Base-by-base conservation (phyloP, 2,113 vertebrate species). In the Gallinago undulata region DNA sequence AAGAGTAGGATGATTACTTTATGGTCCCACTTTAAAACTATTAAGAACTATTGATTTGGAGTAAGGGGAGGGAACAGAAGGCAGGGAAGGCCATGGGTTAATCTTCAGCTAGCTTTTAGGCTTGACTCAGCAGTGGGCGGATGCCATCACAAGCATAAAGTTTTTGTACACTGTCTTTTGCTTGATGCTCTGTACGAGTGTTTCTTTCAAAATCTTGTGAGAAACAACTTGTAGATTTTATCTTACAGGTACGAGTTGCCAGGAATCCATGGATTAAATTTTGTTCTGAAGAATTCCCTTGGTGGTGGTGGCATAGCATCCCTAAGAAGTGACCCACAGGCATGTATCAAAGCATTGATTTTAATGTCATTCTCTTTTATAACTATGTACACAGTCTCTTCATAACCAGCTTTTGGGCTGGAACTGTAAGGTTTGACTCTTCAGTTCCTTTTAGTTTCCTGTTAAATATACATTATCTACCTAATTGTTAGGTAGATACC, bases 311-410 rank as follows among this genome's bases (percentile, higher is more conserved):
- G 99, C 41, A 91, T 98, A 90, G 98, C 98, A 37, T 99, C 98
- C 37, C 96, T 99, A 64, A 98, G 99, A 97, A 99, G 98, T 90
- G 98, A 99, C 96, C 98, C 98, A 87, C 98, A 99, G 98, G 98
- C 98, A 98, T n/a, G 84, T 92, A 74, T 93, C 87, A 94, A 79
- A 79, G 43, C n/a, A 60, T 5, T 39, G 11, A 43, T 79, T 79
- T 87, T 55, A 55, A 33, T 47, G 6, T 35, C 23, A 17, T 89
- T 33, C 35, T 51, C 33, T 81, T 67, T 72, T 60, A 23, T 60
- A 53, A 33, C 21, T 66, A 4, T 48, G 4, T 83, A 13, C 39
- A 57, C 8, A 14, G 18, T 64, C 28, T 78, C 43, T 91, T 47
- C 57, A 51, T 79, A 89, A 77, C 14, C 17, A 69, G 0, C 9